Base-by-base conservation (phyloP, 1,140 invertebrate species). In the Physella acuta region DNA sequence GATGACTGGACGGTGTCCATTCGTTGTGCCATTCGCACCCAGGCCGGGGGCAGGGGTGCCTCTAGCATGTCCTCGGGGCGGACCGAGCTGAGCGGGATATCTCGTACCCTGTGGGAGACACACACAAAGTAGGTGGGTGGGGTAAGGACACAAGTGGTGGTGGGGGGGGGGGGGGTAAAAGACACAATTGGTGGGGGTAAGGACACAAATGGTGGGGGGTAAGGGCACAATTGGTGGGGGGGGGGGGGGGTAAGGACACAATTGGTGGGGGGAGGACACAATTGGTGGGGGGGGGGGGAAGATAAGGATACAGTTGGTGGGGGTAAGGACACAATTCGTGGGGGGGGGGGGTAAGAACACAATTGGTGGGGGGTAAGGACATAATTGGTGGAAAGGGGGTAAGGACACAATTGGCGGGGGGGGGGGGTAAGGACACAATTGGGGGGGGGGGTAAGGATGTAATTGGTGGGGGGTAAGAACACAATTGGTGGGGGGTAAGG, bases 21-120 rank as follows among this genome's bases (percentile, higher is more conserved):
- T 52, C 16, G 8, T 33, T 63, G 61, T 24, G 61, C 61, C 20
- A 63, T 4, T 34, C n/a, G 44, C n/a, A 63, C 61, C 61, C 61
- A 63, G 37, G 4, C 17, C 17, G 61, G 61, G 17, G 61, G 61
- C 24, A 63, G 31, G 3, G 61, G 61, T 1, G 61, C 61, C 4
- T 24, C 51, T 24, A 63, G 39, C 28, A 63, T 2, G 8, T 44
- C 49, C 26, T 63, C 37, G n/a, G 37, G 3, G 33, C 37, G 14
- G 33, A 61, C n/a, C n/a, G n/a, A 36, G 33, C 26, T 36, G 31
- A 61, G 34, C 33, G 59, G 59, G 14, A 61, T 61, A 24, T 61
- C 24, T 8, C 59, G 59, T 26, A 61, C 37, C 33, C 59, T n/a
- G n/a, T 61, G 59, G 24, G 14, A 37, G 24, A 24, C 28, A 59